phyloP scores from a whole-genome alignment of 37 sponge, comb jelly and placozoan species.

The Hormiphora californensis region DNA sequence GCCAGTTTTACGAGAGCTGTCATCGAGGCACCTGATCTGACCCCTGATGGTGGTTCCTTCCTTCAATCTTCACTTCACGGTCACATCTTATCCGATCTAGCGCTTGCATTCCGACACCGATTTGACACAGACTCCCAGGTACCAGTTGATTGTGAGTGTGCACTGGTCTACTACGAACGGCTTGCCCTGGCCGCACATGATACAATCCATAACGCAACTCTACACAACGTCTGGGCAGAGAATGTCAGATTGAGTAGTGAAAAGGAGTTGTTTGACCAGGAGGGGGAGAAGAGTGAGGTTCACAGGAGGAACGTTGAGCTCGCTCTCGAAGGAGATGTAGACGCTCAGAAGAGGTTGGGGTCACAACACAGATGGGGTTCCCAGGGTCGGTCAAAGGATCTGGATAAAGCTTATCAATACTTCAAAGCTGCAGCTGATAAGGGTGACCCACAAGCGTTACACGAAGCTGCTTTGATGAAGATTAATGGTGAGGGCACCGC shows the following conservation, averaged over 20 bases:
- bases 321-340: conserved; percentile 18
- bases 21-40: conserved; percentile 2
- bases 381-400: conserved; percentile 37
- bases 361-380: not conserved
- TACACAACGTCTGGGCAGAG: conserved; percentile 53
- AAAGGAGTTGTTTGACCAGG: conserved; percentile 53
- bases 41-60: not conserved
- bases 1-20: not conserved
- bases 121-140: not conserved
- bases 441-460: conserved; percentile 18
- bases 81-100: not conserved
- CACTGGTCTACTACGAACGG: conserved; percentile 48
- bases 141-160: conserved; percentile 34
- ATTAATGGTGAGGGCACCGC: conserved; percentile 17
- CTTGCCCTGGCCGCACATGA: conserved; percentile 44
- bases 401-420: conserved; percentile 16
- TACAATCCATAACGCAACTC: conserved; percentile 17
- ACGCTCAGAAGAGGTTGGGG: conserved; percentile 26
- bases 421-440: conserved; percentile 13
- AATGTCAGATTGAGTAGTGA: conserved; percentile 5
- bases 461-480: conserved; percentile 42
- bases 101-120: conserved; percentile 27
- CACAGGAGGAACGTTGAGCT: conserved; percentile 41
- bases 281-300: conserved; percentile 27
- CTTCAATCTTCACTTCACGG: not conserved